Evolutionary conservation across 2,797 vertebrate genomes (phyloP), one percentile per base, ranked within the genome.

Genomic region (Amblyopsis hoosieri): DNA sequence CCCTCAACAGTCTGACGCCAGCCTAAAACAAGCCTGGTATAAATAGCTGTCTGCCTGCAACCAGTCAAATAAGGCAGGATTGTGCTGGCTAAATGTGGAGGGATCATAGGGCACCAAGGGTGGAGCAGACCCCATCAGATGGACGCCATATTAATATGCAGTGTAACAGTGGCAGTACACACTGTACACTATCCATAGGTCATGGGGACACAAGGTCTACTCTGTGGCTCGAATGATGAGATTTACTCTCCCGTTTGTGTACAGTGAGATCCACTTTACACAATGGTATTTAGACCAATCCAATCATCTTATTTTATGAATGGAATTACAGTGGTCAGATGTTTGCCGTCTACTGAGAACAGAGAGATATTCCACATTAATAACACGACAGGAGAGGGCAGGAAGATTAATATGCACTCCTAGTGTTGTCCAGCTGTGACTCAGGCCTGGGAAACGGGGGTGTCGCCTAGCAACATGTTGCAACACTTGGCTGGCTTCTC

Each of bases 381-480:
- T 37, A 37, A 37, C 33, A 37, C 3, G 33, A 37, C 15, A 19
- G 33, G 31, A 55, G 54, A 55, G 54, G 14, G 31, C 12, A 7
- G n/a, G 54, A 37, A 14, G 14, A 14, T 13, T 31, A 56, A 31
- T 19, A 60, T 51, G 45, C 45, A 53, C 57, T 48, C 77, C 72
- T 86, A 88, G 86, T 80, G 19, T 89, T 86, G 67, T 19, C 50
- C 9, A 46, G 47, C 0, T 12, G 0, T 0, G 29, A 72, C 79
- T 80, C 85, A 87, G 64, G 65, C 19, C 64, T 90, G 90, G 88
- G 87, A 90, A 91, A 88, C 23, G 88, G 83, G 80, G 87, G 87
- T 14, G 85, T 87, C 46, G 58, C 84, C 81, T 72, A 62, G 80
- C 77, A 84, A 84, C 73, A 60, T 54, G 67, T 64, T 48, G 64